A percentile compares a stretch with the other conserved stretches of the same genome.
phyloP scores from a whole-genome alignment of 2,797 vertebrate species.

The Mus caroli region DNA sequence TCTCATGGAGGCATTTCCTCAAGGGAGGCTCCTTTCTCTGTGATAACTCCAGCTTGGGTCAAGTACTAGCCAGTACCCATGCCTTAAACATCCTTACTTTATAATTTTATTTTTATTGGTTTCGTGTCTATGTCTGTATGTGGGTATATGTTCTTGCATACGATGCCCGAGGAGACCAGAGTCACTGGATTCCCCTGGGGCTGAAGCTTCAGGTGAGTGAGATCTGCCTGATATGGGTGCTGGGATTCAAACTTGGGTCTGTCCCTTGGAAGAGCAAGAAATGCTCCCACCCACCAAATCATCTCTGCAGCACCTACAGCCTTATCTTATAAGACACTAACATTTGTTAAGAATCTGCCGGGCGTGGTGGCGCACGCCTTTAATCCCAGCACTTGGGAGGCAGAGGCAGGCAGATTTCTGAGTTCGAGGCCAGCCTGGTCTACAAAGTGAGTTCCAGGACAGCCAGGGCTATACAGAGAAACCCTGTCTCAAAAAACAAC shows the following conservation, averaged over 20 bases:
- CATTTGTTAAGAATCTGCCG: not conserved
- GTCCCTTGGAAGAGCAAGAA: not conserved
- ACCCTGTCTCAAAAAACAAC: no score
- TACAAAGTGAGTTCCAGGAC: no score
- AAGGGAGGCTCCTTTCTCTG: no score
- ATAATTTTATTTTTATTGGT: not conserved
- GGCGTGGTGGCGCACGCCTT: no score
- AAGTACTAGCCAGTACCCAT: no score
- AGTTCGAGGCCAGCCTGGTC: no score
- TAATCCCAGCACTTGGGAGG: no score
- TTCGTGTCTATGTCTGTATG: not conserved
- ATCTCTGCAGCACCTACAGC: not conserved
- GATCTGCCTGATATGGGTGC: not conserved
- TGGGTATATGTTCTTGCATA: not conserved
- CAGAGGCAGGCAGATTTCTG: no score
- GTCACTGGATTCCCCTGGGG: not conserved
- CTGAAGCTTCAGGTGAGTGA: not conserved
- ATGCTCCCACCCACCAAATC: not conserved
- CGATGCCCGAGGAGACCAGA: not conserved
- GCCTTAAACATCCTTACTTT: not conserved
- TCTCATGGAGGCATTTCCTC: no score
- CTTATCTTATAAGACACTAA: not conserved
- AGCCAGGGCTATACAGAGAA: no score
- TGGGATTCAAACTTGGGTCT: not conserved
- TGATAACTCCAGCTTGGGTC: no score